These are phyloP conservation scores for Sesamia inferens DNA, from an alignment of 2,888 invertebrate species.

Conservation along the genomic window DNA sequence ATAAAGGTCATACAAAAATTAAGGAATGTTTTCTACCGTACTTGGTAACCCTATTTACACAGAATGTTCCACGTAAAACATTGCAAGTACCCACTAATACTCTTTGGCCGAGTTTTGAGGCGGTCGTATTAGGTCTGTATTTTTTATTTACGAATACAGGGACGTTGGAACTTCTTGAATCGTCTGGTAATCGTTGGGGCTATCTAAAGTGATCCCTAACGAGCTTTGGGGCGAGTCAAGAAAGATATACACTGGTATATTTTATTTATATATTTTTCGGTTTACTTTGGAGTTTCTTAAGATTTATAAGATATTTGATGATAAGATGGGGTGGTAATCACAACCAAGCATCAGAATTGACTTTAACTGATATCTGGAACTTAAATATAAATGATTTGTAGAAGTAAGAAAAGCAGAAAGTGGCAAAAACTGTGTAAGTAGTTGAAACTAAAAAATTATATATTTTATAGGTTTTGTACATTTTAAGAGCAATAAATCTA, in stretches of 20 bases:
- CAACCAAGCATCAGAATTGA: background rate
- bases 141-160: constrained; percentile 64
- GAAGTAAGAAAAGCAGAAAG: background rate
- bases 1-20: background rate
- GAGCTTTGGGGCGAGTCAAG: constrained; percentile 61
- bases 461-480: background rate
- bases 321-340: background rate
- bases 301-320: background rate
- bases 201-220: constrained; percentile 69
- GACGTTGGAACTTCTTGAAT: constrained; percentile 60
- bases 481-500: constrained; percentile 12
- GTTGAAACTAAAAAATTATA: background rate
- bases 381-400: background rate
- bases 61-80: constrained; percentile 59
- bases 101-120: constrained; percentile 50
- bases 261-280: constrained; percentile 23
- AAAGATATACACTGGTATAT: constrained; percentile 47
- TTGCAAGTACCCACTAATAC: constrained; percentile 58
- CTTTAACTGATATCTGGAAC: background rate
- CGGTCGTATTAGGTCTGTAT: constrained; percentile 57
- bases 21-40: background rate
- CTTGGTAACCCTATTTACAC: constrained; percentile 56
- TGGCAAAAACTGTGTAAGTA: background rate
- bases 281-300: constrained; percentile 10
- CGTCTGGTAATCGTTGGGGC: constrained; percentile 64